Base-by-base conservation (phyloP, 2,888 invertebrate genomes). In the Dryobotodes eremita region DNA sequence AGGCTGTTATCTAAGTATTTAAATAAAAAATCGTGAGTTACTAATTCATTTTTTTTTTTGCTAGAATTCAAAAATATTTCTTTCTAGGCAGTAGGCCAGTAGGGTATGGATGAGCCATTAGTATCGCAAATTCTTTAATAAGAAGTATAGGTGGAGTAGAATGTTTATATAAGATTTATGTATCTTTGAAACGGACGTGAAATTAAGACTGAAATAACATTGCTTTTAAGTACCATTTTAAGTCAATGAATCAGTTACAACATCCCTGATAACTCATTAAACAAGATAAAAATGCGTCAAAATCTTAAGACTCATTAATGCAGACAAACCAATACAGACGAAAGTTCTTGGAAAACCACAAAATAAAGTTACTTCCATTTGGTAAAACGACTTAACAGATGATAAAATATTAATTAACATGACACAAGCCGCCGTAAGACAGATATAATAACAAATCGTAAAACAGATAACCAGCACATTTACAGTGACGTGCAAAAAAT, bases 391-490 rank as follows among this genome's bases (percentile, higher is more conserved):
- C 80, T 72, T 78, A 77, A 83, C 62, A 61, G n/a, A 62, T 20
- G 61, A 82, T 57, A 77, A 75, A n/a, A 70, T 4, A 7, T 17
- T n/a, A n/a, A 36, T 42, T 7, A n/a, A 70, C 71, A 71, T 59
- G 72, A 62, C 73, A 80, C 81, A 74, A 65, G 31, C 48, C 75
- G 75, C 65, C 50, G 26, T 71, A 61, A 86, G 42, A 71, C 73
- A 79, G 79, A 73, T 46, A 71, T 86, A 76, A 84, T 75, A 80
- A 84, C 71, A 77, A 71, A 79, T 42, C 65, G 64, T 69, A 73
- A 75, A 74, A 69, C 59, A 73, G 46, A 76, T 76, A 69, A 72
- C 69, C 50, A 48, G 62, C 75, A 69, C 53, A 48, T 26, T 31
- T 72, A 57, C 48, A 36, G 57, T 75, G 74, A 74, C 81, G 73